Conservation (phyloP, 1,140 invertebrate species). For the Drosophila kurseongensis region DNA sequence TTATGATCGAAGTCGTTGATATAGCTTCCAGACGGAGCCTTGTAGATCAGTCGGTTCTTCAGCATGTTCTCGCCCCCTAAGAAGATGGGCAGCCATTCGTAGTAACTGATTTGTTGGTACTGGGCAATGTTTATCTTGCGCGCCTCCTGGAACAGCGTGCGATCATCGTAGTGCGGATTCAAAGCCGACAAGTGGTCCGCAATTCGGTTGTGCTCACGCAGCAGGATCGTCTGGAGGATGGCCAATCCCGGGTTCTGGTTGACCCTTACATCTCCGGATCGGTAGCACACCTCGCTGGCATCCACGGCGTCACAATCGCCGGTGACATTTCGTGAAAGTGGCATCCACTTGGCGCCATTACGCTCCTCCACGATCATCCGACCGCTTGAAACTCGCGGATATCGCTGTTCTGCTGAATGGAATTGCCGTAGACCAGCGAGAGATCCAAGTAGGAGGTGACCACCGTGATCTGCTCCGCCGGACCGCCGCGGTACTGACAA, state of each 20-base stretch:
- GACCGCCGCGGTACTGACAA: conserved; percentile 86
- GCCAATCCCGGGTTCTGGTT: conserved; percentile 95
- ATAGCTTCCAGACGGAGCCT: conserved; percentile 86
- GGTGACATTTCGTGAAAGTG: conserved; percentile 88
- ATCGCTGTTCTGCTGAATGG: conserved; percentile 86
- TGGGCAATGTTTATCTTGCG: conserved; percentile 91
- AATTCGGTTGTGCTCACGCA: conserved; percentile 96
- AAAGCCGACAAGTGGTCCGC: conserved; percentile 89
- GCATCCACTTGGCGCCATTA: conserved; percentile 89
- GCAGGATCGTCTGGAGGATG: conserved; percentile 92
- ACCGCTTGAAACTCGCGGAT: conserved; percentile 88
- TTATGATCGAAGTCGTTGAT: conserved; percentile 94
- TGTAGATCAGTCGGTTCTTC: conserved; percentile 89
- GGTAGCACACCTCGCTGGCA: conserved; percentile 88
- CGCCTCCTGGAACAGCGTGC: conserved; percentile 94
- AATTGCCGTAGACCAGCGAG: conserved; percentile 94
- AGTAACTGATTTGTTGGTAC: conserved; percentile 94
- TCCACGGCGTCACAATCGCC: conserved; percentile 87
- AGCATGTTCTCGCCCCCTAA: conserved; percentile 89
- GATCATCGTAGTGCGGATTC: conserved; percentile 95
- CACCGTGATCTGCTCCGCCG: conserved; percentile 92
- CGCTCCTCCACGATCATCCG: conserved; percentile 87
- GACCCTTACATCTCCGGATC: conserved; percentile 91
- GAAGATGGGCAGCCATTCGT: conserved; percentile 94
- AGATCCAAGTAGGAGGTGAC: conserved; percentile 94